A percentile compares a stretch with the other conserved stretches of the same genome.
These are phyloP conservation scores for Saccopteryx bilineata DNA, from an alignment of 2,113 vertebrate genomes.

Conservation along the genomic window DNA sequence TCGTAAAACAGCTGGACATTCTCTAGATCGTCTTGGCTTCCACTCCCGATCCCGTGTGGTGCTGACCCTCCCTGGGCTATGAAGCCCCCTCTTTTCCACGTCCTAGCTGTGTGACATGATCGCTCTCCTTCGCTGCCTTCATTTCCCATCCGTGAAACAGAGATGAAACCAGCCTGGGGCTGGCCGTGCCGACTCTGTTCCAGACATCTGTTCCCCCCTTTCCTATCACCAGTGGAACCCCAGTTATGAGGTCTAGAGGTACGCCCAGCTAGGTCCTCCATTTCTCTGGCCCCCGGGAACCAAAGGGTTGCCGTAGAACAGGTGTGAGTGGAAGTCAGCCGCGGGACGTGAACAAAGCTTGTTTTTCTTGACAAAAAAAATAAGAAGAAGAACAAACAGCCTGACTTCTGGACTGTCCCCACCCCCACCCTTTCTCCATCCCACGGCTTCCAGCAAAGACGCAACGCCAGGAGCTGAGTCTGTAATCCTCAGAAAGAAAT, in stretches of 20 bases:
- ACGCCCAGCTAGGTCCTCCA: neutral
- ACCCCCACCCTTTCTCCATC: too few species aligned
- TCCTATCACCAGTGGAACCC: neutral
- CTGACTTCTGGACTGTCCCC: neutral
- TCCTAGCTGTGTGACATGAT: neutral
- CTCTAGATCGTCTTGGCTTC: neutral
- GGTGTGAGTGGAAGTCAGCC: neutral
- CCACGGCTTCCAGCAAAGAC: neutral
- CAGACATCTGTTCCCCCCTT: neutral
- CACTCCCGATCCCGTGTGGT: neutral
- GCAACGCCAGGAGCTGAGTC: neutral
- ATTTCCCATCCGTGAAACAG: neutral
- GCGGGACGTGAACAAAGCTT: neutral
- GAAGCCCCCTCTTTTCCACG: neutral
- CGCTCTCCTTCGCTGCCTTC: neutral
- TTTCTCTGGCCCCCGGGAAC: neutral
- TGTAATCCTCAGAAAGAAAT: too few species aligned
- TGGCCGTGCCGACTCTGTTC: neutral
- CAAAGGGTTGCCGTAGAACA: neutral
- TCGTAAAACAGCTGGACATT: neutral
- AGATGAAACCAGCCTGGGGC: neutral
- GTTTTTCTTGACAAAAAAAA: neutral
- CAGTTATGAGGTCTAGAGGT: neutral
- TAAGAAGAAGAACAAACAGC: too few species aligned
- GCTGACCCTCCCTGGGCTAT: neutral